These are phyloP conservation scores for Myiozetetes cayanensis DNA, from an alignment of 2,113 vertebrate species.

Conservation along the genomic window DNA sequence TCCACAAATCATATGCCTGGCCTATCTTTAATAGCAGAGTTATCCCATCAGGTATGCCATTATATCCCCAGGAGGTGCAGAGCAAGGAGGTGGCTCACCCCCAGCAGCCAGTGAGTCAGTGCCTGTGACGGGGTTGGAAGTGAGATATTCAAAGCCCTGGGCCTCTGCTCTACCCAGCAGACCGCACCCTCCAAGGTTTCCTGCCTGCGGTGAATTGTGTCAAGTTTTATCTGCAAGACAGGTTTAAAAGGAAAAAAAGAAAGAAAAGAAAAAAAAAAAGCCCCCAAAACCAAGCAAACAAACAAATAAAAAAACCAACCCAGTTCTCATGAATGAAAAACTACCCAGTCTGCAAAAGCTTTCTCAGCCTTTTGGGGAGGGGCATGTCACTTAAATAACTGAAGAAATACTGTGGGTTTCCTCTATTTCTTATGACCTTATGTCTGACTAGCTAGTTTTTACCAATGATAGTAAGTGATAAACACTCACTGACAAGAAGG, in stretches of 20 bases:
- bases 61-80: rapidly evolving
- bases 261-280: background rate
- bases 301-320: background rate
- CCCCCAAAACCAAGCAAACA: background rate
- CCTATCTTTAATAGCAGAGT: background rate
- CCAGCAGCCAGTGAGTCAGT: background rate
- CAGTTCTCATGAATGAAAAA: constrained; percentile 7
- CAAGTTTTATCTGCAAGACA: background rate
- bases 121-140: background rate
- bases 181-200: background rate
- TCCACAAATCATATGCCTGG: background rate
- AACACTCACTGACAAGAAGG: background rate
- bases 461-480: background rate
- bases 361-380: background rate
- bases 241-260: background rate
- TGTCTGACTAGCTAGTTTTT: background rate
- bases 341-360: background rate
- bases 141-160: background rate
- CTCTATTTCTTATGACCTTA: background rate
- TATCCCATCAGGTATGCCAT: background rate
- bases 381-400: background rate
- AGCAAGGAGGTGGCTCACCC: background rate
- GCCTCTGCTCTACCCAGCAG: background rate
- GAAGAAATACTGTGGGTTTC: background rate
- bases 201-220: background rate